phyloP scores from a whole-genome alignment of 2,888 invertebrate genomes.

The Toxonevra muliebris region DNA sequence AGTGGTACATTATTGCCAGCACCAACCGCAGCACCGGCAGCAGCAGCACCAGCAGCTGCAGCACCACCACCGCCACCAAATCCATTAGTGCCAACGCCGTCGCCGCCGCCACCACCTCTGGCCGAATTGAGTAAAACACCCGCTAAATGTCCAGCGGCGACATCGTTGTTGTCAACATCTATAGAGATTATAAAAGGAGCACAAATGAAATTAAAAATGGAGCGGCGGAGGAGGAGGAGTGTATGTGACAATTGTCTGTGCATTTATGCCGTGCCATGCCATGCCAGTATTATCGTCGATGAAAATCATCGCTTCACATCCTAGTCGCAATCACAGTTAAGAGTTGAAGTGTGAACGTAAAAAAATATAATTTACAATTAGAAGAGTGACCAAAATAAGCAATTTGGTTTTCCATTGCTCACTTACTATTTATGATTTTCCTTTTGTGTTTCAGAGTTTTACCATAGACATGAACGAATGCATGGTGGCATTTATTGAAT shows the following conservation, averaged over 20 bases:
- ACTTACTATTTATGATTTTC: neutral
- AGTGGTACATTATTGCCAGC: slow-evolving; percentile 49
- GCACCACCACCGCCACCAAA: slow-evolving; percentile 31
- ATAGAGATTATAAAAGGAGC: slow-evolving; percentile 29
- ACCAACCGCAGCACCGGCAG: slow-evolving; percentile 38
- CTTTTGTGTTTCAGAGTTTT: neutral
- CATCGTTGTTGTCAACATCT: slow-evolving; percentile 52
- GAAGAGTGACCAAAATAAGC: slow-evolving; percentile 38
- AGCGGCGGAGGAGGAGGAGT: neutral
- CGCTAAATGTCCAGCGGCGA: slow-evolving; percentile 50
- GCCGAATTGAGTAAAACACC: slow-evolving; percentile 53
- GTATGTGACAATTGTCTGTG: neutral
- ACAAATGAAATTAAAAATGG: slow-evolving; percentile 3
- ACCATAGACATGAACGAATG: neutral
- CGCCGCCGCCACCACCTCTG: slow-evolving; percentile 33
- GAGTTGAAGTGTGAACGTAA: neutral
- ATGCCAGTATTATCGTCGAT: neutral
- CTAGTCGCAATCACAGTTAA: neutral
- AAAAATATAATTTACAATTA: slow-evolving; percentile 27
- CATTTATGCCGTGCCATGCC: too few relatives aligned
- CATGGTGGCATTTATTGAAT: slow-evolving; percentile 4
- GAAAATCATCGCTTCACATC: slow-evolving; percentile 5
- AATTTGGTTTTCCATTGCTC: slow-evolving; percentile 20
- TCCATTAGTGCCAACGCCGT: slow-evolving; percentile 29
- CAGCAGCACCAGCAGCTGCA: slow-evolving; percentile 33